phyloP scores from a whole-genome alignment of 2,113 vertebrate species.

The Upupa epops region DNA sequence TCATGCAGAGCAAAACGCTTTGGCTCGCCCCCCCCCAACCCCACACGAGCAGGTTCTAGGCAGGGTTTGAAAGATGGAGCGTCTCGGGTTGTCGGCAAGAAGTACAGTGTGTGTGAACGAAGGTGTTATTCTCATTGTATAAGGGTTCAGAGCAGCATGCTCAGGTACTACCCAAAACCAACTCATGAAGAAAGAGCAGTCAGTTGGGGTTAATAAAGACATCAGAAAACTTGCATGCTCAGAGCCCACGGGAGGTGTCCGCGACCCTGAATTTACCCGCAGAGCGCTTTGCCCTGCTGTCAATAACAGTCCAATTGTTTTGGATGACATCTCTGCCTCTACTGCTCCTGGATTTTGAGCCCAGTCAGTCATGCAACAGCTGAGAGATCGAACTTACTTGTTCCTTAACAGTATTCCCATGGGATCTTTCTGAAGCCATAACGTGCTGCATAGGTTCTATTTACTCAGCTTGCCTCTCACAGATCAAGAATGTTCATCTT shows the following conservation, averaged over 20 bases:
- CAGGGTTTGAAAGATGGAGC: background rate
- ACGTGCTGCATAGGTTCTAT: constrained; percentile 7
- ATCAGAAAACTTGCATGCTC: constrained; percentile 45
- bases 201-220: constrained; percentile 20
- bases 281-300: background rate
- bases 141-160: constrained; percentile 79
- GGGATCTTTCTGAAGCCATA: constrained; percentile 29
- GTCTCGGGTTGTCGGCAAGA: background rate
- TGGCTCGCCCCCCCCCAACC: background rate
- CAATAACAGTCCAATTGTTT: background rate
- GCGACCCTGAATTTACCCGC: background rate
- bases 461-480: constrained; percentile 8
- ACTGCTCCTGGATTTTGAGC: background rate
- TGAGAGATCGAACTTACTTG: background rate
- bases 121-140: constrained; percentile 77
- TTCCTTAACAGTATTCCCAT: constrained; percentile 17
- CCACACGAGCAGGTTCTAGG: background rate
- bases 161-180: constrained; percentile 59
- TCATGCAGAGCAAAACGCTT: constrained; percentile 13
- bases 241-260: background rate
- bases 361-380: background rate
- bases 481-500: background rate
- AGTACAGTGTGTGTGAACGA: background rate
- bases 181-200: constrained; percentile 51
- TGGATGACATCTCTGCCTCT: background rate